Conservation (phyloP, 2,113 vertebrate species). For the Harpagus bidentatus region DNA sequence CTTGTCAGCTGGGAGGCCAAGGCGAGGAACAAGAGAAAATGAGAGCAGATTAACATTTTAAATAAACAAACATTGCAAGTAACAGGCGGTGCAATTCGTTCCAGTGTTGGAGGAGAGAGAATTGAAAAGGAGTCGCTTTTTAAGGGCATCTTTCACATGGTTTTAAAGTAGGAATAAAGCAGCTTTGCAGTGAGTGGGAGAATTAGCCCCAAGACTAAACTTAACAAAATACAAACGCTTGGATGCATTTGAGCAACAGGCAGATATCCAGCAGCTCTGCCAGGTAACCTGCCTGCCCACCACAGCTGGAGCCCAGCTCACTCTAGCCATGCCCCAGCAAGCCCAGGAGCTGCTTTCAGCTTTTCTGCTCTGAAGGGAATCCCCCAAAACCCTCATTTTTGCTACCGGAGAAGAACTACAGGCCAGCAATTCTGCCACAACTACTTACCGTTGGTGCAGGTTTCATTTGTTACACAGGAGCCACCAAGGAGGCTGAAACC, state of each 20-base stretch:
- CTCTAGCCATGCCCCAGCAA: neutral
- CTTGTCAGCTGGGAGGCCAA: conserved; percentile 77
- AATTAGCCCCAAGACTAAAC: conserved; percentile 24
- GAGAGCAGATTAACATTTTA: conserved; percentile 52
- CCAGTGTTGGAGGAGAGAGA: neutral
- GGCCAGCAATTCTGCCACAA: neutral
- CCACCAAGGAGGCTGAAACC: conserved; percentile 80
- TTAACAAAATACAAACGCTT: neutral
- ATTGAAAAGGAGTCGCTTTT: neutral
- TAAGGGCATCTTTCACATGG: neutral
- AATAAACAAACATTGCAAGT: conserved; percentile 18
- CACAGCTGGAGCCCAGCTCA: accelerated
- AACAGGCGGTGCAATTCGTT: neutral
- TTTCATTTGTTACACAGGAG: conserved; percentile 82
- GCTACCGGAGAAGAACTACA: neutral
- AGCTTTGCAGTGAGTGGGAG: conserved; percentile 8
- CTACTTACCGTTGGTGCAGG: conserved; percentile 86
- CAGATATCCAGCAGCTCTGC: neutral
- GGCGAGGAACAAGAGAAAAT: conserved; percentile 25
- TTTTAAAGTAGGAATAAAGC: conserved; percentile 17
- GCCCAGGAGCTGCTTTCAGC: neutral
- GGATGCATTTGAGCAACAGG: neutral
- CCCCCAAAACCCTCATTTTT: neutral
- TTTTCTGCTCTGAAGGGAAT: neutral
- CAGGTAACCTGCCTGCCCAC: neutral